A percentile compares a stretch with the other conserved stretches of the same genome.
These are phyloP conservation scores for Athrips mouffetella DNA, from an alignment of 2,888 invertebrate genomes.

Conservation along the genomic window DNA sequence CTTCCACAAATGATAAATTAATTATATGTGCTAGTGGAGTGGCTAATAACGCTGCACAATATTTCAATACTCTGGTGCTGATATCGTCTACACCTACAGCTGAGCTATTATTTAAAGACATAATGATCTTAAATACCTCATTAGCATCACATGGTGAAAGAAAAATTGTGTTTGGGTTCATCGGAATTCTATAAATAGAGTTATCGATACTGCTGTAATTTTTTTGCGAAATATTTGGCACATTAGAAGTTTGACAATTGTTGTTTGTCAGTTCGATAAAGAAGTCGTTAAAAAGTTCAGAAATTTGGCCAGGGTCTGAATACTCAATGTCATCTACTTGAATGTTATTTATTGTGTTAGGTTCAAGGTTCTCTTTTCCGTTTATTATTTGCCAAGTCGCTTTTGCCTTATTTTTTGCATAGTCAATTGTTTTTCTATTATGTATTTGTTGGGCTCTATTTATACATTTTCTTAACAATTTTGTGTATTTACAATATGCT, in stretches of 20 bases:
- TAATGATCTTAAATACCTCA: neutral
- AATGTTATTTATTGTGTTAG: neutral
- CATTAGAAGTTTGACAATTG: neutral
- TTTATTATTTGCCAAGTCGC: neutral
- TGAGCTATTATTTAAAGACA: neutral
- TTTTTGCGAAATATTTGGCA: neutral
- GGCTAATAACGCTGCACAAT: neutral
- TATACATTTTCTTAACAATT: neutral
- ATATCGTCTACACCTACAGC: neutral
- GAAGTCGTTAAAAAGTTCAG: neutral
- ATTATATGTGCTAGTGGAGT: neutral
- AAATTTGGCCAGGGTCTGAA: neutral
- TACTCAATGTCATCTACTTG: neutral
- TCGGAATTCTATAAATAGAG: neutral
- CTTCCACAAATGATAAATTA: constrained; percentile 1
- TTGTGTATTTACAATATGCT: neutral
- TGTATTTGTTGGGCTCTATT: neutral
- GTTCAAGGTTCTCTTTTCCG: neutral
- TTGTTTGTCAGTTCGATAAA: neutral
- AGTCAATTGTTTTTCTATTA: neutral
- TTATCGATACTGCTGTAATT: neutral
- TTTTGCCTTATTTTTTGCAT: neutral
- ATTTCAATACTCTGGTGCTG: neutral
- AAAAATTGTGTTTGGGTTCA: neutral
- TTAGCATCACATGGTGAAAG: neutral